Evolutionary conservation across 92 coral and sea anemone genomes (phyloP).

Genomic region (Porites lobata): DNA sequence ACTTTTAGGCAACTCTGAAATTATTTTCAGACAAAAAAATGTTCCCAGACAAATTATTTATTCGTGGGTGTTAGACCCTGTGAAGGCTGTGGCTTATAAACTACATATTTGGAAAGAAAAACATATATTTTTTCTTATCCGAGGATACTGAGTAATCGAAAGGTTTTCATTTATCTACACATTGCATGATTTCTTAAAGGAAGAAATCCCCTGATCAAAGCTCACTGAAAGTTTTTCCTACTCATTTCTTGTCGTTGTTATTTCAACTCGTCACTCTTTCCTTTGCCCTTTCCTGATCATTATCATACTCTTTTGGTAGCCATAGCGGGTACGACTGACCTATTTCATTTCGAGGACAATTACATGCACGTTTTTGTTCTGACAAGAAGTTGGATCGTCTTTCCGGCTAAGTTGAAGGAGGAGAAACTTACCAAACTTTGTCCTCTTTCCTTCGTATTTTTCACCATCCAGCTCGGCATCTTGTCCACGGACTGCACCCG

Average conservation of each 20-base stretch:
- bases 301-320: not conserved
- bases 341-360: not conserved
- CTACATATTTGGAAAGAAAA: not conserved
- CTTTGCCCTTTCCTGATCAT: not conserved
- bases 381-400: not conserved
- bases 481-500: not conserved
- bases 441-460: not conserved
- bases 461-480: conserved; percentile 39
- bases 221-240: too few species aligned
- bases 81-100: not conserved
- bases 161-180: not conserved
- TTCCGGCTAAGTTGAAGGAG: not conserved
- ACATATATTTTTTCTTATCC: not conserved
- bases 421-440: conserved; percentile 10
- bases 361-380: not conserved
- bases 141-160: not conserved
- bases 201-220: too few species aligned
- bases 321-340: not conserved
- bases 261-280: not conserved
- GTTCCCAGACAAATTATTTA: not conserved
- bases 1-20: not conserved
- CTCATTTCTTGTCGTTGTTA: too few species aligned
- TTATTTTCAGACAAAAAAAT: not conserved
- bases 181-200: too few species aligned
- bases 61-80: not conserved